Base-by-base conservation (phyloP, 2,888 invertebrate genomes). In the Drosophila paucipuncta region DNA sequence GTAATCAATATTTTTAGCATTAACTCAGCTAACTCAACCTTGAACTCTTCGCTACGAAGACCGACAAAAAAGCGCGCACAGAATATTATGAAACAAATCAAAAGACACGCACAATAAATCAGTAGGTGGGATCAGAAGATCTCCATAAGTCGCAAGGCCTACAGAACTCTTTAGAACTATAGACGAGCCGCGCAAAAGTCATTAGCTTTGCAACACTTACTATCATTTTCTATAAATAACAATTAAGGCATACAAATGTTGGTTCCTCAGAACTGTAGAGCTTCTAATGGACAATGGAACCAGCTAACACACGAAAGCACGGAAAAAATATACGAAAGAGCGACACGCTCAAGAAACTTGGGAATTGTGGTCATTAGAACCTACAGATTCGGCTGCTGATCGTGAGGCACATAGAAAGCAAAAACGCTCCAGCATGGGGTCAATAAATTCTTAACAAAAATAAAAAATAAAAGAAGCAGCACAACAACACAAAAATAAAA, bases 201-300 rank as follows among this genome's bases (percentile, higher is more conserved):
- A 89, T 88, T 88, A 89, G 87, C 79, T 82, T 76, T 78, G 88
- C 79, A 86, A 73, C 85, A 87, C 76, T 89, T 82, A 78, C 89
- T 89, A 88, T 89, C 85, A 89, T 82, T 89, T 78, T 82, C 87
- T 89, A 89, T 88, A 88, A 89, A 88, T 88, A 88, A 89, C 85
- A 88, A 88, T 88, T 89, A 78, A 83, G 87, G 83, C 85, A 85
- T 74, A 81, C 80, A 78, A 76, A 68, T 59, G 75, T 66, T 65
- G 72, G 69, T 76, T 68, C 67, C 61, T 66, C 60, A 67, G 43
- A 80, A 37, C 67, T 43, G 50, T 43, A 10, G 64, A 57, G 66
- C 62, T 60, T 71, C 68, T 73, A 78, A 78, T 78, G 76, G 68
- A 73, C 76, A 78, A 70, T 66, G 53, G 55, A 43, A 39, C 10